These are phyloP conservation scores for Trematomus loennbergii DNA, from an alignment of 2,113 vertebrate genomes.

Conservation along the genomic window DNA sequence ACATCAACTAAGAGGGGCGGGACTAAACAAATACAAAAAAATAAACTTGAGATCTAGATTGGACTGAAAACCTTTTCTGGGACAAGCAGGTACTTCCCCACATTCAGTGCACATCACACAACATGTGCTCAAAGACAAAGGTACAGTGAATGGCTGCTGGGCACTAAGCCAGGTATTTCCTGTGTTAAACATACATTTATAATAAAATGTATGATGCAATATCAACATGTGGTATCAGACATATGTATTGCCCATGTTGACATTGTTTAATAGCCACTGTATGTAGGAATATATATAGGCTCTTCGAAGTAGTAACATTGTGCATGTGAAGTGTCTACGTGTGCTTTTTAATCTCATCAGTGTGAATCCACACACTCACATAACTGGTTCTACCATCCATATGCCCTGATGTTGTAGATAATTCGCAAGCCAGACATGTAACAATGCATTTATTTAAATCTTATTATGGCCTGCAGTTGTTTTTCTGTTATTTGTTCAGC, in stretches of 20 bases:
- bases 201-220: slow-evolving; percentile 22
- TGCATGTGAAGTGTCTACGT: slow-evolving; percentile 8
- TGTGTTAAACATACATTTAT: slow-evolving; percentile 12
- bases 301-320: background rate
- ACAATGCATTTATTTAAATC: slow-evolving; percentile 28
- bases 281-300: slow-evolving; percentile 5
- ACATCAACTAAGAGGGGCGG: background rate
- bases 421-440: slow-evolving; percentile 47
- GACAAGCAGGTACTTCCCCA: slow-evolving; percentile 22
- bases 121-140: slow-evolving; percentile 51
- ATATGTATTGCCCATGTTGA: slow-evolving; percentile 12
- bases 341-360: slow-evolving; percentile 50
- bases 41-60: background rate
- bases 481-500: slow-evolving; percentile 30
- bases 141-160: slow-evolving; percentile 21
- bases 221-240: slow-evolving; percentile 15
- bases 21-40: background rate
- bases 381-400: slow-evolving; percentile 60
- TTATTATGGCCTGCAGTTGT: slow-evolving; percentile 24
- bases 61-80: background rate
- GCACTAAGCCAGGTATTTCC: slow-evolving; percentile 20
- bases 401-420: slow-evolving; percentile 36
- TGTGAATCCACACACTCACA: slow-evolving; percentile 61
- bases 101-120: slow-evolving; percentile 30
- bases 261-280: background rate